These are phyloP conservation scores for Dichetophora obliterata DNA, from an alignment of 2,888 invertebrate genomes.

Conservation along the genomic window DNA sequence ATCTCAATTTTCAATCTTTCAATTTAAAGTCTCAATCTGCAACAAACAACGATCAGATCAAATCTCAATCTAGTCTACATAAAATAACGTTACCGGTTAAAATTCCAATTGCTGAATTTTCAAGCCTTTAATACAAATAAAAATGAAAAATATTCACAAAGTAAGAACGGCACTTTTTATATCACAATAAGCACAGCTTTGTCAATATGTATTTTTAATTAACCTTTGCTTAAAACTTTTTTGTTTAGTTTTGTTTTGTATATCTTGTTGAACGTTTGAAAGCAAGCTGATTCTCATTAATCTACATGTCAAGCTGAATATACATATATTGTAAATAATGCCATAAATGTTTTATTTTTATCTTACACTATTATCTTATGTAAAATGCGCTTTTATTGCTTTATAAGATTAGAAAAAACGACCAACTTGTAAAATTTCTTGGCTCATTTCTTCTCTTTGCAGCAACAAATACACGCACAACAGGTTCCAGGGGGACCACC, in stretches of 20 bases:
- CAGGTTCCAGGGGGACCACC: slow-evolving; percentile 78
- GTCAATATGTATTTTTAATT: slow-evolving; percentile 17
- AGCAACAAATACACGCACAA: slow-evolving; percentile 94
- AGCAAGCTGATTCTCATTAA: not conserved
- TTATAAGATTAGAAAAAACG: not conserved
- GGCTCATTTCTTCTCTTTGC: slow-evolving; percentile 53
- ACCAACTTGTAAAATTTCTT: not conserved
- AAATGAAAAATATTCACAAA: no score
- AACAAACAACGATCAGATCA: no score
- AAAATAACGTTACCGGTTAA: no score
- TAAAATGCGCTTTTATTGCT: slow-evolving; percentile 19
- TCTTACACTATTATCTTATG: not conserved
- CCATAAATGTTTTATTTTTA: slow-evolving; percentile 1
- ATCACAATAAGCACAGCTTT: no score
- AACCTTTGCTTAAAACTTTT: not conserved
- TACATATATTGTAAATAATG: slow-evolving; percentile 12
- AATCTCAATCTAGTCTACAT: no score
- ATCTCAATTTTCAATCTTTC: no score
- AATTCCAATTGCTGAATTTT: no score
- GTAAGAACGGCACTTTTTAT: no score
- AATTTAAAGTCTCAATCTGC: no score
- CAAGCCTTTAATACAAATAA: no score
- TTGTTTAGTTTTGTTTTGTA: not conserved
- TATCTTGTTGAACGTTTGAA: not conserved
- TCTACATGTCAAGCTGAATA: not conserved